phyloP scores from a whole-genome alignment of 2,888 invertebrate genomes.

The Asteroscopus sphinx region DNA sequence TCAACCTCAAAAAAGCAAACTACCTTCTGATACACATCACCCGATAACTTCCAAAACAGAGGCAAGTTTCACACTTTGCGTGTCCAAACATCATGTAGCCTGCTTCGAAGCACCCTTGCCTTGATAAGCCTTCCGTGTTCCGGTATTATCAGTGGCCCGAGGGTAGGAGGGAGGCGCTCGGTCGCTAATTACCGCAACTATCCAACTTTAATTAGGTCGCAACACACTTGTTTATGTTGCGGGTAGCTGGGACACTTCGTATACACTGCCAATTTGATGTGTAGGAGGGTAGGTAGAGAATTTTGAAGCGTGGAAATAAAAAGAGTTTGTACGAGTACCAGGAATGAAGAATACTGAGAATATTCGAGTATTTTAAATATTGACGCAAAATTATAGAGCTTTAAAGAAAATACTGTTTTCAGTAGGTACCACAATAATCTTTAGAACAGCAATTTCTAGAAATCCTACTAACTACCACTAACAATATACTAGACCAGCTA shows the following conservation, averaged over 20 bases:
- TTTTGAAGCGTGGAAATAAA: constrained; percentile 5
- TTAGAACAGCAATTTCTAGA: too few species aligned
- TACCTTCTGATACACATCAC: constrained; percentile 35
- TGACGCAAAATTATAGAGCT: too few species aligned
- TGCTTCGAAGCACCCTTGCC: constrained; percentile 55
- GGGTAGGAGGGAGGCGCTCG: constrained; percentile 27
- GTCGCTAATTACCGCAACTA: constrained; percentile 70
- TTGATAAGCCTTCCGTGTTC: constrained; percentile 67
- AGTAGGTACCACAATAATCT: too few species aligned
- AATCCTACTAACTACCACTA: too few species aligned
- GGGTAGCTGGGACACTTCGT: constrained; percentile 43
- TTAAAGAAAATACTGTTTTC: too few species aligned
- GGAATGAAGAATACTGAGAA: not conserved
- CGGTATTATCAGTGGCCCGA: constrained; percentile 60
- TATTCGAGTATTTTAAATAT: too few species aligned
- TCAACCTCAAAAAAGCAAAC: constrained; percentile 19
- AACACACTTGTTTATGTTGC: constrained; percentile 58
- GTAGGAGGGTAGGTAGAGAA: constrained; percentile 12
- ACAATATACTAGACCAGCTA: too few species aligned
- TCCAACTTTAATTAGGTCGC: constrained; percentile 73
- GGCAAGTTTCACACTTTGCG: constrained; percentile 57
- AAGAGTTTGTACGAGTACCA: not conserved
- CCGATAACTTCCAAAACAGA: constrained; percentile 50
- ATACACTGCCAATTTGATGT: constrained; percentile 47
- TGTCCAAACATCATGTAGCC: constrained; percentile 59